Percentiles rank a stretch among this genome's conserved stretches.
phyloP scores from a whole-genome alignment of 2,888 invertebrate species.

The Ischnura elegans region DNA sequence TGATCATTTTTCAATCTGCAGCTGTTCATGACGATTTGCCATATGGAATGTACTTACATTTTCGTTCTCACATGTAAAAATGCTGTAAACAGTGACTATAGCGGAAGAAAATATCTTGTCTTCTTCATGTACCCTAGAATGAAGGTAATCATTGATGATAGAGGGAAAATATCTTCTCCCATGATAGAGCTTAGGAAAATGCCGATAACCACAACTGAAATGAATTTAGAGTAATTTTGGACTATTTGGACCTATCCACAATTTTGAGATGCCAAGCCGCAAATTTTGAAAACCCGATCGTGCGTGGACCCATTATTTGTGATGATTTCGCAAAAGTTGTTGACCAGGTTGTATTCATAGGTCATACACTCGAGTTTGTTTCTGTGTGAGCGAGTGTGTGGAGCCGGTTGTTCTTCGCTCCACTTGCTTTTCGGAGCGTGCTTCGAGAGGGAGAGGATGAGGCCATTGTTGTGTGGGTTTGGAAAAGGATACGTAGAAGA shows the following conservation, averaged over 20 bases:
- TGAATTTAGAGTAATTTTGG: background rate
- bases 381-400: background rate
- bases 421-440: slow-evolving; percentile 14
- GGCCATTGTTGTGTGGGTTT: background rate
- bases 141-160: too few species aligned
- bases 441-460: background rate
- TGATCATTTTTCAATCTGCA: too few species aligned
- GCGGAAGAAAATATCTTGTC: too few species aligned
- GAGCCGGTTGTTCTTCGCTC: slow-evolving; percentile 15
- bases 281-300: background rate
- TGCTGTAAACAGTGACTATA: too few species aligned
- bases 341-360: background rate
- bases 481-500: background rate
- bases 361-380: background rate
- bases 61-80: too few species aligned
- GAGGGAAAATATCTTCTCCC: too few species aligned
- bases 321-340: background rate
- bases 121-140: too few species aligned
- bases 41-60: too few species aligned
- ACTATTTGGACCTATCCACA: background rate
- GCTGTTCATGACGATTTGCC: too few species aligned
- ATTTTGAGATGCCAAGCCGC: background rate
- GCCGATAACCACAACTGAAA: too few species aligned
- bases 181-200: too few species aligned
- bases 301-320: background rate